Percentiles rank a stretch among this genome's conserved stretches.
Evolutionary conservation across 2,797 vertebrate genomes (phyloP).

Genomic region (Alca torda): DNA sequence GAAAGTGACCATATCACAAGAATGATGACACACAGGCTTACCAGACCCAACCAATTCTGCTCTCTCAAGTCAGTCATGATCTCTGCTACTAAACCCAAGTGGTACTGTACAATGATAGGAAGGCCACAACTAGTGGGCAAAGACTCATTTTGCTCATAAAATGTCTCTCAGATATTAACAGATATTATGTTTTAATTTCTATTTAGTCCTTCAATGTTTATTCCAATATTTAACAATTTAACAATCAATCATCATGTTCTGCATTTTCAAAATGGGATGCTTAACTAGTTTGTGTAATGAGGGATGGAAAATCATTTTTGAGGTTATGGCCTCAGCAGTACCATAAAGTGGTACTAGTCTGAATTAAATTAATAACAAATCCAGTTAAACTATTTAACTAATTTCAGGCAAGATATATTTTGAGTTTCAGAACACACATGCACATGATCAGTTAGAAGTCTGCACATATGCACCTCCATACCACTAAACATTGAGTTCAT

Average conservation of each 20-base stretch:
- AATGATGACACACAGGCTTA: background rate
- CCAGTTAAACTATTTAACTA: background rate
- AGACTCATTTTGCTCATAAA: background rate
- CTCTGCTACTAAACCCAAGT: background rate
- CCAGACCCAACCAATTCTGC: background rate
- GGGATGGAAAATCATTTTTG: background rate
- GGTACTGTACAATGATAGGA: background rate
- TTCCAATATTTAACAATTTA: background rate
- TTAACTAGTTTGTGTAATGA: background rate
- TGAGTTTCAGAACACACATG: background rate
- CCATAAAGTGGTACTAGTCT: background rate
- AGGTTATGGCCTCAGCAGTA: background rate
- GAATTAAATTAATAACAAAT: background rate
- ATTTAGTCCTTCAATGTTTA: background rate
- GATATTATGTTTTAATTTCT: background rate
- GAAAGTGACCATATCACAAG: background rate
- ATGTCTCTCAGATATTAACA: background rate
- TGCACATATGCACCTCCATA: fast-evolving
- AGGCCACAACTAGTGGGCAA: background rate
- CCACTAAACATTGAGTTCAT: background rate
- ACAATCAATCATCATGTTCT: background rate
- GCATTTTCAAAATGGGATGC: background rate
- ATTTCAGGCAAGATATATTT: background rate
- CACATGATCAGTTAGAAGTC: background rate
- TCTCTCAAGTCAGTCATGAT: background rate